phyloP scores from a whole-genome alignment of 2,113 vertebrate species.

The Bolborhynchus lineola region DNA sequence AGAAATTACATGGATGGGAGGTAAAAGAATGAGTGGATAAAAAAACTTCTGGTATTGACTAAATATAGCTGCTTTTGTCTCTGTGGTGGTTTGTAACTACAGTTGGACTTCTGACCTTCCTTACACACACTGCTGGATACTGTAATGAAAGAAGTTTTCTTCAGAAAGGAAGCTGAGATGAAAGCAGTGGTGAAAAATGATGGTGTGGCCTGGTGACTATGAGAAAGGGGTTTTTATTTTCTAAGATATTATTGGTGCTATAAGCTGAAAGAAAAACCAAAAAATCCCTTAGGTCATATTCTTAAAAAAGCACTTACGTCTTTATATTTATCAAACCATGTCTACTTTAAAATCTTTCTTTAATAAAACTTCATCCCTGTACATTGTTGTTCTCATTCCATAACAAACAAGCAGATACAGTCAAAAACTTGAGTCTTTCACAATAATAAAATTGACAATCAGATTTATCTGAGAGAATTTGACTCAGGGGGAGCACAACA shows the following conservation, averaged over 20 bases:
- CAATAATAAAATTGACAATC: slow-evolving; percentile 1
- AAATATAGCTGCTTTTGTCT: not conserved
- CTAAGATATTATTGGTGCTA: not conserved
- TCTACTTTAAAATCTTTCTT: not conserved
- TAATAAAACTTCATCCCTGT: not conserved
- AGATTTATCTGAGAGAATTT: slow-evolving; percentile 6
- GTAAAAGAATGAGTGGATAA: not conserved
- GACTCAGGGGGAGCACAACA: not conserved
- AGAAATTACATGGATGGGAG: not conserved
- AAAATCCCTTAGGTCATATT: not conserved
- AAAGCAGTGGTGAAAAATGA: not conserved
- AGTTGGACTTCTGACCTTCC: not conserved
- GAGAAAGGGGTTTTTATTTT: not conserved
- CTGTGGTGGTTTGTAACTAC: not conserved
- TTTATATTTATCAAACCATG: not conserved
- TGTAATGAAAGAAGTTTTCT: not conserved
- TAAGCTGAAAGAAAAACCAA: not conserved
- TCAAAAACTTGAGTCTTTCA: not conserved
- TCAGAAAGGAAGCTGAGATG: not conserved
- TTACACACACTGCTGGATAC: not conserved
- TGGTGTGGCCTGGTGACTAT: not conserved
- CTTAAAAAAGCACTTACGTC: fast-evolving
- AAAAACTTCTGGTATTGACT: not conserved
- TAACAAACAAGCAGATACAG: not conserved
- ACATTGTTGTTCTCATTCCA: not conserved